These are phyloP conservation scores for Micropterix aruncella DNA, from an alignment of 2,888 invertebrate species.

Conservation along the genomic window DNA sequence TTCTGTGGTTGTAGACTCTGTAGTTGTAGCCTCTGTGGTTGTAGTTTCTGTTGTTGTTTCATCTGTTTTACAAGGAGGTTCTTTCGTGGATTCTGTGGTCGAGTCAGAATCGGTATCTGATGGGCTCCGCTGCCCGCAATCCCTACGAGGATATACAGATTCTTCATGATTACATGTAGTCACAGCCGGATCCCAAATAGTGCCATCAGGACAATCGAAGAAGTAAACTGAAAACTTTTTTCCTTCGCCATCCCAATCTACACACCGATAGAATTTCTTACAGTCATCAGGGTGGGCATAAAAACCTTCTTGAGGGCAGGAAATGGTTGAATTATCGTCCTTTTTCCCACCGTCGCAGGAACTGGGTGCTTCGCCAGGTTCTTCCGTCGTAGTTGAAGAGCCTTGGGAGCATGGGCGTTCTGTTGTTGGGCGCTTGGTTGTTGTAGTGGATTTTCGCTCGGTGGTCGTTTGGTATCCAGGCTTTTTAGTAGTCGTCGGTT, in stretches of 20 bases:
- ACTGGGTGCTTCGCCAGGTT: constrained; percentile 18
- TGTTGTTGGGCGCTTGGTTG: constrained; percentile 14
- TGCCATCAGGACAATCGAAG: constrained; percentile 54
- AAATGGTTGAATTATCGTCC: constrained; percentile 20
- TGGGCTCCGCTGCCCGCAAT: constrained; percentile 17
- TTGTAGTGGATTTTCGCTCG: constrained; percentile 9
- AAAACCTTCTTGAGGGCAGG: constrained; percentile 44
- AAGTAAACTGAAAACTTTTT: constrained; percentile 44
- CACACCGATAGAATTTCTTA: constrained; percentile 51
- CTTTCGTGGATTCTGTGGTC: constrained; percentile 8
- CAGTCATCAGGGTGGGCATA: constrained; percentile 45
- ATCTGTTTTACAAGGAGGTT: constrained; percentile 4
- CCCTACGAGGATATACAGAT: constrained; percentile 43
- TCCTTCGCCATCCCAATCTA: constrained; percentile 42
- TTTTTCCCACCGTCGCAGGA: constrained; percentile 13
- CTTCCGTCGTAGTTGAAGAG: constrained; percentile 13
- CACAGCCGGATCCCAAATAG: constrained; percentile 55
- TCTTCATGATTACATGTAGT: constrained; percentile 53
- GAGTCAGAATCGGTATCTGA: constrained; percentile 3
- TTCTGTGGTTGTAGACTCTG: constrained; percentile 7
- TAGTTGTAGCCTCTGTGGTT: constrained; percentile 12
- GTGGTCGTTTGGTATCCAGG: constrained; percentile 10
- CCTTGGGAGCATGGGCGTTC: constrained; percentile 16
- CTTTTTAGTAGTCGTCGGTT: constrained; percentile 10
- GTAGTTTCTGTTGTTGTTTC: constrained; percentile 10